These are phyloP conservation scores for Rhogogaster chlorosoma DNA, from an alignment of 2,888 invertebrate species.

Conservation along the genomic window DNA sequence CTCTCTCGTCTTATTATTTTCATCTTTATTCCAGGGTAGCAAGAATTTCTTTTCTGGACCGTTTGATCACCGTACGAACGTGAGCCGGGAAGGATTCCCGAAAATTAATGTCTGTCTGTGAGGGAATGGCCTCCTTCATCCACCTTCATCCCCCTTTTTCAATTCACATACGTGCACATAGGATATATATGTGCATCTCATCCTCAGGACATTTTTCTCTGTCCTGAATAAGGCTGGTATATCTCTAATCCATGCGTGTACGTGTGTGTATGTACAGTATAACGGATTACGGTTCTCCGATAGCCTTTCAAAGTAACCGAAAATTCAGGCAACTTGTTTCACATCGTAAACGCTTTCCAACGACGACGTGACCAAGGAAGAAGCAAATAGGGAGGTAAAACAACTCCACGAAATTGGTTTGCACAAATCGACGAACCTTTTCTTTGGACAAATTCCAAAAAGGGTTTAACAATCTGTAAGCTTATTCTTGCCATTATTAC, in stretches of 20 bases:
- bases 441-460: background rate
- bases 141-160: background rate
- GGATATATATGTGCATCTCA: background rate
- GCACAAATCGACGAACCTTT: background rate
- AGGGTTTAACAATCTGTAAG: background rate
- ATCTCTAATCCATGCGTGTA: too few species aligned
- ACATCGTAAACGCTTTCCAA: slow-evolving; percentile 32
- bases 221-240: background rate
- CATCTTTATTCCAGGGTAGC: background rate
- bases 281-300: slow-evolving; percentile 13
- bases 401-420: slow-evolving; percentile 31
- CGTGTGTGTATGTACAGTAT: too few species aligned
- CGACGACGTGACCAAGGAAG: background rate
- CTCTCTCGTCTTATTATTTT: too few species aligned
- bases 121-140: background rate
- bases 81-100: background rate
- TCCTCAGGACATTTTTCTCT: slow-evolving; percentile 5
- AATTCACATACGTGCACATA: background rate
- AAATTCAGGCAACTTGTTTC: slow-evolving; percentile 5
- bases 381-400: background rate
- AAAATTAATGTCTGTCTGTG: slow-evolving; percentile 19
- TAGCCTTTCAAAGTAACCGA: slow-evolving; percentile 32
- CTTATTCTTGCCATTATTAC: background rate
- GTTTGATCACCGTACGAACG: background rate
- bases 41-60: background rate